phyloP scores from a whole-genome alignment of 2,888 invertebrate genomes.

The Cabera pusaria region DNA sequence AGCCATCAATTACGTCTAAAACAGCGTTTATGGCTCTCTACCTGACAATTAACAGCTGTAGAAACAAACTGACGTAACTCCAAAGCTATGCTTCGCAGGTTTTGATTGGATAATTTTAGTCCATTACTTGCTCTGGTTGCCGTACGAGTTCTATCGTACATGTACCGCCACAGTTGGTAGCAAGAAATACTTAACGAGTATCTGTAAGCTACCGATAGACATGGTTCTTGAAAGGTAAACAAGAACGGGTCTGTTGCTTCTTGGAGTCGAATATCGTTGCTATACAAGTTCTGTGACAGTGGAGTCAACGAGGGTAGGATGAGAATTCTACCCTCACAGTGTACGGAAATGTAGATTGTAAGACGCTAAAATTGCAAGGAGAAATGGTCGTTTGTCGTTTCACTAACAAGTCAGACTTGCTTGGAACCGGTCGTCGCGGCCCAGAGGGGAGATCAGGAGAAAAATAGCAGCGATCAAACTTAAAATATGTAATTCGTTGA shows the following conservation, averaged over 20 bases:
- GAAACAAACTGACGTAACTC: constrained; percentile 17
- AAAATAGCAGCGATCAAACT: constrained; percentile 37
- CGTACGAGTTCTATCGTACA: constrained; percentile 12
- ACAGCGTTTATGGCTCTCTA: constrained; percentile 23
- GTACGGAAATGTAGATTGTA: constrained; percentile 36
- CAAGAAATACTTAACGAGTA: constrained; percentile 15
- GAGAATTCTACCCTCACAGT: too few species aligned
- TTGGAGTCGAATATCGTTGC: too few species aligned
- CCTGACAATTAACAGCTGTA: constrained; percentile 17
- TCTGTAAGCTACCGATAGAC: constrained; percentile 5
- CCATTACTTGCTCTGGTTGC: constrained; percentile 5
- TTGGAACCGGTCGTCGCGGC: constrained; percentile 40
- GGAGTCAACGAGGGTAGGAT: constrained; percentile 18
- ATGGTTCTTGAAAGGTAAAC: constrained; percentile 30
- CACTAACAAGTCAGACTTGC: constrained; percentile 44
- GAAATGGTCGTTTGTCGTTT: constrained; percentile 47
- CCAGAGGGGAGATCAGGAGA: constrained; percentile 36
- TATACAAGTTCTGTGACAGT: too few species aligned
- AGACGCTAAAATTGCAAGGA: constrained; percentile 36
- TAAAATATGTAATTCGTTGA: constrained; percentile 45
- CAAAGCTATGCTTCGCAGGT: constrained; percentile 11
- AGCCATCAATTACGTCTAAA: constrained; percentile 22
- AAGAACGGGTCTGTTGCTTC: constrained; percentile 26
- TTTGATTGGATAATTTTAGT: constrained; percentile 20
- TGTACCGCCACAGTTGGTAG: constrained; percentile 11